phyloP scores from a whole-genome alignment of 2,113 vertebrate species.

The Pluvianellus socialis region DNA sequence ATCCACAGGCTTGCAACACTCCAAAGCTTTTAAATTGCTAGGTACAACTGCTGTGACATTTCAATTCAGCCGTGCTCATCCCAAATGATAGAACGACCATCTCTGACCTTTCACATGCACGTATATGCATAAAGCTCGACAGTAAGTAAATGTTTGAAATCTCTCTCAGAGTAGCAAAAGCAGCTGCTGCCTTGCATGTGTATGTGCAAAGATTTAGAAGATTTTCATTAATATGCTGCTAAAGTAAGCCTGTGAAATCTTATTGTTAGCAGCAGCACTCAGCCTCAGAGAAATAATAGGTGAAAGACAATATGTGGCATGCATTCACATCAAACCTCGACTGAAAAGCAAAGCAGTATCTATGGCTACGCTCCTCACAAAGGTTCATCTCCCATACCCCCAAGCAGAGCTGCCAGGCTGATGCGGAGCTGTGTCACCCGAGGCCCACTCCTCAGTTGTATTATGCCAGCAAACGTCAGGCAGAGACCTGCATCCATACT shows the following conservation, averaged over 20 bases:
- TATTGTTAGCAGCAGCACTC: conserved; percentile 11
- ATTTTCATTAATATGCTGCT: conserved; percentile 58
- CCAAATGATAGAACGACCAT: conserved; percentile 47
- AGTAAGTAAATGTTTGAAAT: conserved; percentile 61
- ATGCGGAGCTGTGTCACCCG: background rate
- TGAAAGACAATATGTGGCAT: conserved; percentile 22
- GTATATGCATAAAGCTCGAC: background rate
- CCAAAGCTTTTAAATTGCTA: conserved; percentile 62
- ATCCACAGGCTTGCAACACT: conserved; percentile 46
- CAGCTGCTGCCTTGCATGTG: background rate
- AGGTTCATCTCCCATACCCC: background rate
- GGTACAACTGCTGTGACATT: conserved; percentile 64
- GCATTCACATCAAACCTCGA: background rate
- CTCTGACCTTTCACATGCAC: conserved; percentile 57
- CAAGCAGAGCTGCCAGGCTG: background rate
- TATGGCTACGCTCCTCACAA: background rate
- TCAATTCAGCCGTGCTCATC: conserved; percentile 56
- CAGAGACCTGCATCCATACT: background rate
- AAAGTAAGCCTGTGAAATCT: conserved; percentile 34
- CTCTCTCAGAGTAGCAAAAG: conserved; percentile 11
- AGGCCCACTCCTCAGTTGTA: background rate
- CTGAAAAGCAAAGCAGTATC: background rate
- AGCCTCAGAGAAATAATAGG: conserved; percentile 31
- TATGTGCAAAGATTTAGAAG: conserved; percentile 39
- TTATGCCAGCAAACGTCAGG: background rate